Conservation (phyloP, 2,113 vertebrate genomes). For the Phyllostomus hastatus region DNA sequence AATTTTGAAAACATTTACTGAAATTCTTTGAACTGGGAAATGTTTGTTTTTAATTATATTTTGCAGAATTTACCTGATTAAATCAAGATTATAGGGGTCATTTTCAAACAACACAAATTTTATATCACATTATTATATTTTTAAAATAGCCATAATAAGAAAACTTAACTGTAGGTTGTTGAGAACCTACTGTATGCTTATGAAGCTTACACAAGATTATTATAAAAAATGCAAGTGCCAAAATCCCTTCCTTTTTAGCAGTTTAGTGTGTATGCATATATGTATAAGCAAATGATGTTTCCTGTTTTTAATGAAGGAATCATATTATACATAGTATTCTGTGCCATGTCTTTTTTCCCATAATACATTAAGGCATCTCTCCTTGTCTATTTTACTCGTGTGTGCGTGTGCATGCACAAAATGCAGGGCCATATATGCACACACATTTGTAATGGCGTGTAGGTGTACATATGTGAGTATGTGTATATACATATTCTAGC, state of each 20-base stretch:
- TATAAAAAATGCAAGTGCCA: slow-evolving; percentile 3
- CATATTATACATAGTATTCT: not conserved
- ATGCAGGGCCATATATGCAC: not conserved
- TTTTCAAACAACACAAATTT: slow-evolving; percentile 34
- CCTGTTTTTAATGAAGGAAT: slow-evolving; percentile 17
- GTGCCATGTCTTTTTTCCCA: not conserved
- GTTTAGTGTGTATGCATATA: not conserved
- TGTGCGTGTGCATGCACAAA: not conserved
- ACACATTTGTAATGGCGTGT: not conserved
- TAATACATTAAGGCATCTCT: not conserved
- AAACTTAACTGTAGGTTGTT: not conserved
- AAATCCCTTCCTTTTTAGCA: not conserved
- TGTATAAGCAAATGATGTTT: not conserved
- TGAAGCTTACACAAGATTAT: not conserved
- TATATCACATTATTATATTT: slow-evolving; percentile 10
- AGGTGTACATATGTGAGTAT: not conserved
- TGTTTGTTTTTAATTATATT: slow-evolving; percentile 41
- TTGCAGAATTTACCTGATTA: slow-evolving; percentile 25
- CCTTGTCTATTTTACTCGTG: not conserved
- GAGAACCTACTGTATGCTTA: not conserved
- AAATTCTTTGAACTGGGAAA: slow-evolving; percentile 2
- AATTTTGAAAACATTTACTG: slow-evolving; percentile 29
- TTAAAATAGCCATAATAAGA: slow-evolving; percentile 22
- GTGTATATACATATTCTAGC: not conserved
- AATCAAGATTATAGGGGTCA: not conserved